A percentile compares a stretch with the other conserved stretches of the same genome.
phyloP scores from a whole-genome alignment of 2,113 vertebrate genomes.

The Steatornis caripensis region DNA sequence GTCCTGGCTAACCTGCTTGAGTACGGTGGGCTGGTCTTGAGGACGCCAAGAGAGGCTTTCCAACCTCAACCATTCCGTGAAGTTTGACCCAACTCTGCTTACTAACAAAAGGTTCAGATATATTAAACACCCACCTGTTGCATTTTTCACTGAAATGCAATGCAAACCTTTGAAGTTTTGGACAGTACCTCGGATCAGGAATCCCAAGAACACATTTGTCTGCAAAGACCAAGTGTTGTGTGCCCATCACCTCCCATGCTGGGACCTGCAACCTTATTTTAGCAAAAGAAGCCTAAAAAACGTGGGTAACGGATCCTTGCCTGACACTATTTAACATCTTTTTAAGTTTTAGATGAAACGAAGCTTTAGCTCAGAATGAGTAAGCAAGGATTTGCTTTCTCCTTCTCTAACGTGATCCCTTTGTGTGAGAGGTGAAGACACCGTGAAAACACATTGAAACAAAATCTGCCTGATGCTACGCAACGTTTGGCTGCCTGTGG shows the following conservation, averaged over 20 bases:
- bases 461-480: neutral
- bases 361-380: neutral
- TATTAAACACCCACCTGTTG: rapidly evolving
- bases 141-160: neutral
- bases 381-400: too few relatives aligned
- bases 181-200: neutral
- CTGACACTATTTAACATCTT: neutral
- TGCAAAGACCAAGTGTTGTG: neutral
- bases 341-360: neutral
- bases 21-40: neutral
- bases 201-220: neutral
- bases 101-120: neutral
- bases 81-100: neutral
- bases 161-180: neutral
- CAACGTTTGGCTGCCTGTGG: neutral
- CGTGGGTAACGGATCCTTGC: neutral
- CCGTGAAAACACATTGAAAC: rapidly evolving
- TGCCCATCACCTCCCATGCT: rapidly evolving
- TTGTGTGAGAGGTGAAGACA: too few relatives aligned
- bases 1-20: neutral
- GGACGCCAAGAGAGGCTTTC: too few relatives aligned
- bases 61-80: neutral
- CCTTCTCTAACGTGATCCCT: neutral
- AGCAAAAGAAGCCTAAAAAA: neutral
- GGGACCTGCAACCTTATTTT: neutral